Conservation (phyloP, 2,113 vertebrate genomes). For the Cavia porcellus region DNA sequence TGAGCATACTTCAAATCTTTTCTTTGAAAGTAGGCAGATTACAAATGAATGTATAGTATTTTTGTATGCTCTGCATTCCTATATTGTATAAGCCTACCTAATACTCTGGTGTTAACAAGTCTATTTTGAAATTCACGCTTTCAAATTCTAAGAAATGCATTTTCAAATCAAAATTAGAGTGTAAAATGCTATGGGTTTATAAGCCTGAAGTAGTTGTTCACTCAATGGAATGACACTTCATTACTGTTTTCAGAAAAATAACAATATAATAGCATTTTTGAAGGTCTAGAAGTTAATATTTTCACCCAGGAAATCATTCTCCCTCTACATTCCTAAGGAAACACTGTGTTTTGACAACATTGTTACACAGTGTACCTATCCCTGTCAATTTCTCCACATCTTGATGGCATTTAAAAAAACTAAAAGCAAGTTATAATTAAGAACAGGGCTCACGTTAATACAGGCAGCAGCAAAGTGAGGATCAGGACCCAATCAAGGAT, state of each 20-base stretch:
- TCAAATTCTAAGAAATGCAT: slow-evolving; percentile 45
- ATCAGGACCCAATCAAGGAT: slow-evolving; percentile 84
- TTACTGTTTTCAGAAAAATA: not conserved
- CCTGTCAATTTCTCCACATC: slow-evolving; percentile 87
- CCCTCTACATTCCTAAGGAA: slow-evolving; percentile 59
- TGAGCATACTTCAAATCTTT: not conserved
- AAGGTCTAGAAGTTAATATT: slow-evolving; percentile 41
- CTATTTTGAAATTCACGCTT: slow-evolving; percentile 59
- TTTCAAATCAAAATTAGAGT: slow-evolving; percentile 45
- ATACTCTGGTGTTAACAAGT: not conserved
- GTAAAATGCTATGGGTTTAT: slow-evolving; percentile 30
- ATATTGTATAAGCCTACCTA: not conserved
- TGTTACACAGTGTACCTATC: slow-evolving; percentile 81
- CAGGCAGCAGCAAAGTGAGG: slow-evolving; percentile 79
- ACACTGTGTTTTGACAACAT: slow-evolving; percentile 77
- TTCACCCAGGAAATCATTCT: slow-evolving; percentile 26
- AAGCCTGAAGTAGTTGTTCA: not conserved
- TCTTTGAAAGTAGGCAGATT: slow-evolving; percentile 8
- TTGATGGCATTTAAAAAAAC: slow-evolving; percentile 88
- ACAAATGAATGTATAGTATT: not conserved
- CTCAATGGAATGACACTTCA: not conserved
- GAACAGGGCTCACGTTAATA: slow-evolving; percentile 83
- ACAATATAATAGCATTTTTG: not conserved
- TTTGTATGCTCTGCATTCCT: not conserved
- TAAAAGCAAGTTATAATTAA: slow-evolving; percentile 87